A percentile compares a stretch with the other conserved stretches of the same genome.
These are phyloP conservation scores for Drosophila subpulchrella DNA, from an alignment of 1,140 invertebrate genomes.

Conservation along the genomic window DNA sequence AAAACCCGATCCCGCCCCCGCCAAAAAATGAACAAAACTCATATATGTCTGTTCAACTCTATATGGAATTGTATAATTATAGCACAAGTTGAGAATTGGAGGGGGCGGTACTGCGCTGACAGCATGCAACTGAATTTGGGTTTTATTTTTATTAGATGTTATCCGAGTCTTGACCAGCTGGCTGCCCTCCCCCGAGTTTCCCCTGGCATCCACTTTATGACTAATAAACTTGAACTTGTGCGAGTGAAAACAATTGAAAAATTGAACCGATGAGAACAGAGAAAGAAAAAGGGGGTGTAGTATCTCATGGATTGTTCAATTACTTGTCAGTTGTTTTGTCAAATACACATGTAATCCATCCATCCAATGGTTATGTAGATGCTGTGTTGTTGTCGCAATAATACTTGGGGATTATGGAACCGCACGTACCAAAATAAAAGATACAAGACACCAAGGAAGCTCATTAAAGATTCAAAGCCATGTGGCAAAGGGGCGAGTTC, in stretches of 20 bases:
- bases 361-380: conserved; percentile 37
- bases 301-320: conserved; percentile 8
- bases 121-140: conserved; percentile 39
- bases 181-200: conserved; percentile 8
- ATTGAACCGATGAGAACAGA: conserved; percentile 20
- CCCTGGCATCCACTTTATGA: conserved; percentile 46
- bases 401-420: conserved; percentile 43
- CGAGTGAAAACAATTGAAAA: conserved; percentile 50
- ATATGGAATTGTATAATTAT: conserved; percentile 73
- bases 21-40: conserved; percentile 17
- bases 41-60: conserved; percentile 28
- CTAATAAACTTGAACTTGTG: conserved; percentile 78
- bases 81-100: conserved; percentile 30
- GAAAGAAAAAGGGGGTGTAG: conserved; percentile 1
- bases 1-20: conserved; percentile 44
- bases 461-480: conserved; percentile 29
- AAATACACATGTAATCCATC: conserved; percentile 41
- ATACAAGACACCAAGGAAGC: conserved; percentile 12
- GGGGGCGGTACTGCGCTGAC: conserved; percentile 9
- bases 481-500: conserved; percentile 29
- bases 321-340: conserved; percentile 31
- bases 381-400: conserved; percentile 28
- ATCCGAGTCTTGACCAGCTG: conserved; percentile 66
- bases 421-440: conserved; percentile 34
- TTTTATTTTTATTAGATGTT: conserved; percentile 72